Conservation (phyloP, 2,797 vertebrate species). For the Tokudaia tokunoshimensis region DNA sequence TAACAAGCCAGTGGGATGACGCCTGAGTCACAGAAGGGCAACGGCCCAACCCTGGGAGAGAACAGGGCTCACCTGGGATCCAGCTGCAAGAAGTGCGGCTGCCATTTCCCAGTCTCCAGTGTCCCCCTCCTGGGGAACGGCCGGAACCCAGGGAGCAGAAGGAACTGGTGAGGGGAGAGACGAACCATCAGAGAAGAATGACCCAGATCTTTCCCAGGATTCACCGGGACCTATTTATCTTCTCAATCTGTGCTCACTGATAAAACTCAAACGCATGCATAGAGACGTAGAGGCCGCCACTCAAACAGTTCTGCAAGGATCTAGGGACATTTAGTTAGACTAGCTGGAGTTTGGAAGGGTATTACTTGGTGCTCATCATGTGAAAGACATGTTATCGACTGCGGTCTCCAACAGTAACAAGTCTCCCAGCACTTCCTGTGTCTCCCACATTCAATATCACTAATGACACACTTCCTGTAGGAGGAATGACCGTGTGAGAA, state of each 20-base stretch:
- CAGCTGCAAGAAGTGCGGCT: slow-evolving; percentile 82
- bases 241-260: neutral
- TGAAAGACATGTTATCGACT: neutral
- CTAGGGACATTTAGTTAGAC: slow-evolving; percentile 9
- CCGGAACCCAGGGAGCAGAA: slow-evolving; percentile 78
- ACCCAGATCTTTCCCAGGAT: slow-evolving; percentile 11
- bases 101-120: slow-evolving; percentile 84
- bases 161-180: slow-evolving; percentile 75
- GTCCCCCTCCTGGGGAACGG: slow-evolving; percentile 78
- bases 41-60: neutral
- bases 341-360: slow-evolving; percentile 4
- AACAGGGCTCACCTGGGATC: slow-evolving; percentile 81
- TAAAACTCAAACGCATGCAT: slow-evolving; percentile 44
- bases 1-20: slow-evolving; percentile 20
- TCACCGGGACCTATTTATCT: neutral
- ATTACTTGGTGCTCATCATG: slow-evolving; percentile 44
- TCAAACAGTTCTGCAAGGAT: slow-evolving; percentile 1
- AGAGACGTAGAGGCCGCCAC: neutral
- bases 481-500: slow-evolving; percentile 6
- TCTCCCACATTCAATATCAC: slow-evolving; percentile 29
- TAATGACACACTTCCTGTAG: neutral
- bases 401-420: neutral
- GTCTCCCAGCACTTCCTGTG: slow-evolving; percentile 24
- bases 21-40: slow-evolving; percentile 22
- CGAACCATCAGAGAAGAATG: slow-evolving; percentile 59